Evolutionary conservation across 1,140 invertebrate species (phyloP).

Genomic region (Bombus affinis): DNA sequence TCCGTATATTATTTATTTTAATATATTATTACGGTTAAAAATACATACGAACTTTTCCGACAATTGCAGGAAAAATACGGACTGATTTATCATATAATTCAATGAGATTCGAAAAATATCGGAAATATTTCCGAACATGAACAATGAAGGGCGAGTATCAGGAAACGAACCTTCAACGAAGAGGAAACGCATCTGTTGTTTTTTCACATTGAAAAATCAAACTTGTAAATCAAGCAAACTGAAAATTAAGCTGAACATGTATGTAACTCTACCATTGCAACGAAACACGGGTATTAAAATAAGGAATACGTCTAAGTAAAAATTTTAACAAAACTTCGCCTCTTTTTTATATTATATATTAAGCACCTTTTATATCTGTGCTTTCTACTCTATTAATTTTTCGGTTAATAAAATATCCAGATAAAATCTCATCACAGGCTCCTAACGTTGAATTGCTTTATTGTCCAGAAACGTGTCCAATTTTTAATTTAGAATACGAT

Average conservation of each 20-base stretch:
- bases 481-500: constrained; percentile 18
- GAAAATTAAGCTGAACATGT: neutral
- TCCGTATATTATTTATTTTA: neutral
- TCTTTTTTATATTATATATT: neutral
- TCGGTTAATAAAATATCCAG: neutral
- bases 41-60: neutral
- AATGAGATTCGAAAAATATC: neutral
- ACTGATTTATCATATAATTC: neutral
- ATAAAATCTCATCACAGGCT: neutral
- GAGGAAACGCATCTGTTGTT: neutral
- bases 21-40: neutral
- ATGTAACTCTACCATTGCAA: neutral
- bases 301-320: neutral
- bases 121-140: neutral
- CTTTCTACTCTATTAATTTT: constrained; percentile 3
- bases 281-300: neutral
- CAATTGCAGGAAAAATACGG: neutral
- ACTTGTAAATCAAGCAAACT: neutral
- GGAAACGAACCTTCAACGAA: neutral
- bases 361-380: neutral
- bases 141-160: neutral
- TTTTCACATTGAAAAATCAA: neutral
- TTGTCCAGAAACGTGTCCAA: neutral
- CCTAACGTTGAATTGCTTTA: neutral
- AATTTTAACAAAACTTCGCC: neutral